Evolutionary conservation across 2,888 invertebrate genomes (phyloP), one percentile per base, ranked within the genome.

Genomic region (Eretmocerus hayati): DNA sequence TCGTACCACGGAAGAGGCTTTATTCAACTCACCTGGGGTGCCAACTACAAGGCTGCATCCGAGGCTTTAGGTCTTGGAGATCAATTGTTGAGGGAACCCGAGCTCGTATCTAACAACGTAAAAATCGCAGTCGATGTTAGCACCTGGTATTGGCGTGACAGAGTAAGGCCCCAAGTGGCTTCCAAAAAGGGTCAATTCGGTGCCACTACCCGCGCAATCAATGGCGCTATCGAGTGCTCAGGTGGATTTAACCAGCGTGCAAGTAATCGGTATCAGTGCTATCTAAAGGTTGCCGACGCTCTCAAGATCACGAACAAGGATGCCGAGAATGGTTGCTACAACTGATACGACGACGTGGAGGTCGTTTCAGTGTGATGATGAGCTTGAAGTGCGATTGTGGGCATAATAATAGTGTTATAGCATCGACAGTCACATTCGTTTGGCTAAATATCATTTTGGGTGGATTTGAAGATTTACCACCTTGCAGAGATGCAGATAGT

Each of bases 291-390:
- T 1, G 50, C 46, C 31, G 15, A 32, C 4, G 43, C 32, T 1
- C 9, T 51, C 11, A 20, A n/a, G 1, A 11, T 50, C 1, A 2
- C 3, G 20, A 30, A 42, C 15, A 42, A 35, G 15, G 50, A 42
- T 2, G 11, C 13, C 2, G 50, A 50, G 23, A 40, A 31, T 4
- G 50, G 46, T 2, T 50, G 50, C 19, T 50, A 50, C 31, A 46
- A 50, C 23, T 50, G 22, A 42, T n/a, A n/a, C n/a, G n/a, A n/a
- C n/a, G n/a, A n/a, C n/a, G n/a, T n/a, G n/a, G n/a, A n/a, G n/a
- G n/a, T n/a, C n/a, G n/a, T n/a, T n/a, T n/a, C n/a, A n/a, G n/a
- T n/a, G n/a, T n/a, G n/a, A n/a, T n/a, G n/a, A n/a, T n/a, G n/a
- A n/a, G n/a, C n/a, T n/a, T n/a, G n/a, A n/a, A n/a, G n/a, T n/a